Evolutionary conservation across 2,797 vertebrate species (phyloP), one percentile per base, ranked within the genome.

Genomic region (Intellagama lesueurii): DNA sequence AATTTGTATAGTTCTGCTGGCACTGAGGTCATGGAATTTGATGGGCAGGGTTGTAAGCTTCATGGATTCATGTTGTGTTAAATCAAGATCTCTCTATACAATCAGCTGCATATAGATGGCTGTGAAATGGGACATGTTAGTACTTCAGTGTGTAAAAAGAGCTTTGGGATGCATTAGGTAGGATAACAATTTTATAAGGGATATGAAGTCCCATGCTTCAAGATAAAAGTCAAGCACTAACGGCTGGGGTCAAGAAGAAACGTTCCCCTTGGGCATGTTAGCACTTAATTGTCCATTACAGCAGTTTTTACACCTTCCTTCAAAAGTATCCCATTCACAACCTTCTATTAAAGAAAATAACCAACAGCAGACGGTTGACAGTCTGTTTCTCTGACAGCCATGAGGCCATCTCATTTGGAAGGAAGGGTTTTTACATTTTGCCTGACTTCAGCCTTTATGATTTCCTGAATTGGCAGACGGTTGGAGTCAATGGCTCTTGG

Each of bases 181-280:
- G 87, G 90, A 93, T 91, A 85, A 91, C 93, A 92, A 22, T 83
- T 94, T 94, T 91, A 93, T 90, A 89, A 94, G 86, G 78, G 85
- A 87, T 90, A 81, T 81, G 87, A 92, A 93, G 22, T 32, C 79
- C 81, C 56, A 12, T 52, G 75, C 85, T 92, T 92, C 92, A 91
- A 87, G 78, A 77, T 75, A 90, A 90, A 93, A 93, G 87, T 75
- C 75, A 91, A 81, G 64, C 88, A 85, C 56, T 90, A 79, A 92
- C 76, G 72, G 90, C 93, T 75, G 87, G 82, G 89, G 88, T 72
- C 73, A 93, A 87, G 7, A 32, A 56, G 68, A 85, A 90, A 78
- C 70, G 88, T 89, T 82, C 89, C 93, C 90, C 9, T 83, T 19
- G 92, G 85, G 87, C 83, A 30, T 79, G 49, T 89, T 94, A 87